A percentile compares a stretch with the other conserved stretches of the same genome.
Conservation (phyloP, 2,888 invertebrate genomes). For the Xylota sylvarum region DNA sequence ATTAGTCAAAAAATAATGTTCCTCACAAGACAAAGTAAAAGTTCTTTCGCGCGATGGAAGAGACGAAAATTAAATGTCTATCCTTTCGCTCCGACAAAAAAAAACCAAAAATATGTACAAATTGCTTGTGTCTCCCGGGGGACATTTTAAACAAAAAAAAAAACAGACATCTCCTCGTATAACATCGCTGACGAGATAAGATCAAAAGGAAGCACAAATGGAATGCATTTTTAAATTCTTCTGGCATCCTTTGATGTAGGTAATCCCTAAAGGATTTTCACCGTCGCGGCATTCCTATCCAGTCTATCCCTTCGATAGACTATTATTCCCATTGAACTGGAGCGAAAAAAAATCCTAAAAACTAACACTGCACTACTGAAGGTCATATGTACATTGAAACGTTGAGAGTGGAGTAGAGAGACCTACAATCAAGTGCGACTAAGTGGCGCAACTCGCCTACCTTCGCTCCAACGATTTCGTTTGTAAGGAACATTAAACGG, state of each 20-base stretch:
- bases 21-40: constrained; percentile 7
- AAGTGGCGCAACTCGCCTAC: constrained; percentile 50
- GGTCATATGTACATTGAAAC: constrained; percentile 25
- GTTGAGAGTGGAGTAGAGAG: neutral
- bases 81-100: constrained; percentile 41
- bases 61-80: constrained; percentile 52
- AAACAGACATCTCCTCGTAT: constrained; percentile 7
- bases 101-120: constrained; percentile 40
- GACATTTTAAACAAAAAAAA: constrained; percentile 62
- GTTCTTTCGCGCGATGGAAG: constrained; percentile 23
- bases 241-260: constrained; percentile 73
- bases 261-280: constrained; percentile 66
- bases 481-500: constrained; percentile 61
- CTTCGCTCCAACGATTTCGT: constrained; percentile 53
- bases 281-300: no score
- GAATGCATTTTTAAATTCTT: constrained; percentile 68
- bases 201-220: constrained; percentile 70
- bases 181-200: constrained; percentile 22
- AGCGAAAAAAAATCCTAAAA: neutral
- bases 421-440: constrained; percentile 65
- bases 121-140: constrained; percentile 65
- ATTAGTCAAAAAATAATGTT: constrained; percentile 59
- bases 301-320: neutral
- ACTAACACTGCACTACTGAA: constrained; percentile 30
- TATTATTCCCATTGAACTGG: constrained; percentile 6